Conservation (phyloP, 2,797 vertebrate species). For the Phrynocephalus forsythii region DNA sequence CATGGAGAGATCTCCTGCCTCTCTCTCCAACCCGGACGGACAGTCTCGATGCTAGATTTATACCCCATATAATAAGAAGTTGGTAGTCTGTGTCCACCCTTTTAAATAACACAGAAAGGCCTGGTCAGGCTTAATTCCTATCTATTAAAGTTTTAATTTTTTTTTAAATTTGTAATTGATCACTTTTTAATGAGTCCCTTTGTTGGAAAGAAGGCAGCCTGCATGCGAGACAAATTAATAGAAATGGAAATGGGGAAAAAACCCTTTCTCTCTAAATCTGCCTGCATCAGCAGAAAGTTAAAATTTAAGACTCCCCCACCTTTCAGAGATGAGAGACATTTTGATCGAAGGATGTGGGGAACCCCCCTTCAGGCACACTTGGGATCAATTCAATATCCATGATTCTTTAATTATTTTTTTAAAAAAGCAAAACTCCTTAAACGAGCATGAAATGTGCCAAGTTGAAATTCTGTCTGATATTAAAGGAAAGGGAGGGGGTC, state of each 20-base stretch:
- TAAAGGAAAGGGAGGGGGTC: too few relatives aligned
- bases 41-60: too few relatives aligned
- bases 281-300: neutral
- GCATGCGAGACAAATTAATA: too few relatives aligned
- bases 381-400: neutral
- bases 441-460: constrained; percentile 4
- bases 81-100: neutral
- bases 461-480: neutral
- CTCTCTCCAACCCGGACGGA: too few relatives aligned
- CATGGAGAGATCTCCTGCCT: too few relatives aligned
- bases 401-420: neutral
- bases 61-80: too few relatives aligned
- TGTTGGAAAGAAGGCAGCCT: too few relatives aligned
- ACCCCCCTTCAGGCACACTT: neutral
- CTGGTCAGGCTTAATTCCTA: neutral
- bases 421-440: neutral
- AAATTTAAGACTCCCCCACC: neutral
- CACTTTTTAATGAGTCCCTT: too few relatives aligned
- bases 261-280: neutral
- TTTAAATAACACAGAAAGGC: neutral
- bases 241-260: too few relatives aligned
- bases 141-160: too few relatives aligned
- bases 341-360: neutral
- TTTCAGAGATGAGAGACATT: neutral
- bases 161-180: too few relatives aligned